Evolutionary conservation across 2,888 invertebrate genomes (phyloP).

Genomic region (Aquatica leii): DNA sequence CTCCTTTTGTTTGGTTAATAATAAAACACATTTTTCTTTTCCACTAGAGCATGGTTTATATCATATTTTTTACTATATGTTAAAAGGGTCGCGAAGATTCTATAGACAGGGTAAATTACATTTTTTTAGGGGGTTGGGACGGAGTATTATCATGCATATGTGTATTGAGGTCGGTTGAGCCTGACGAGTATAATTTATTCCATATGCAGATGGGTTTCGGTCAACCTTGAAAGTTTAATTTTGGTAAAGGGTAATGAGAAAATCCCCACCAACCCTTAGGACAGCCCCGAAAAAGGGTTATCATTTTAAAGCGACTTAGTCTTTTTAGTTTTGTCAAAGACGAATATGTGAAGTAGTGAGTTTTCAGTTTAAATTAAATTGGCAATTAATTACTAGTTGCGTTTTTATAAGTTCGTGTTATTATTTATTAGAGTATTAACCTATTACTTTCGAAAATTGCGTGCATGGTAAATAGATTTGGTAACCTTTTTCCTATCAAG

Average conservation of each 20-base stretch:
- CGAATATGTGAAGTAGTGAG: not conserved
- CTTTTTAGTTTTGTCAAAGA: constrained; percentile 1
- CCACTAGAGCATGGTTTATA: constrained; percentile 64
- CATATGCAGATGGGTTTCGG: constrained; percentile 55
- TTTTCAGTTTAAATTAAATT: constrained; percentile 1
- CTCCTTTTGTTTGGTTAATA: constrained; percentile 59
- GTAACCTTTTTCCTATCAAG: constrained; percentile 21
- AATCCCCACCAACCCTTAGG: constrained; percentile 48
- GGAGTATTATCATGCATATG: constrained; percentile 56
- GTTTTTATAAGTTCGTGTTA: constrained; percentile 3
- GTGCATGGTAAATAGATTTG: constrained; percentile 13
- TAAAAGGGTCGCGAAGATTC: constrained; percentile 55
- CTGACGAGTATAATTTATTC: constrained; percentile 50
- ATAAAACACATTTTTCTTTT: constrained; percentile 63
- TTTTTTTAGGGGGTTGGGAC: constrained; percentile 50
- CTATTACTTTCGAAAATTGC: constrained; percentile 22
- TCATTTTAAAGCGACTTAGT: constrained; percentile 37
- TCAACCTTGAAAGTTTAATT: constrained; percentile 54
- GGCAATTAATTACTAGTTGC: constrained; percentile 5
- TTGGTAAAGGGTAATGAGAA: constrained; percentile 52
- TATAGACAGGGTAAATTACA: constrained; percentile 54
- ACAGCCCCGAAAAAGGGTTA: constrained; percentile 55
- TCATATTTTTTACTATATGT: constrained; percentile 58
- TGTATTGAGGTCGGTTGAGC: constrained; percentile 34
- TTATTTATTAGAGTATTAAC: constrained; percentile 16